Evolutionary conservation across 1,140 invertebrate genomes (phyloP), one percentile per base, ranked within the genome.

Genomic region (Limonius californicus): DNA sequence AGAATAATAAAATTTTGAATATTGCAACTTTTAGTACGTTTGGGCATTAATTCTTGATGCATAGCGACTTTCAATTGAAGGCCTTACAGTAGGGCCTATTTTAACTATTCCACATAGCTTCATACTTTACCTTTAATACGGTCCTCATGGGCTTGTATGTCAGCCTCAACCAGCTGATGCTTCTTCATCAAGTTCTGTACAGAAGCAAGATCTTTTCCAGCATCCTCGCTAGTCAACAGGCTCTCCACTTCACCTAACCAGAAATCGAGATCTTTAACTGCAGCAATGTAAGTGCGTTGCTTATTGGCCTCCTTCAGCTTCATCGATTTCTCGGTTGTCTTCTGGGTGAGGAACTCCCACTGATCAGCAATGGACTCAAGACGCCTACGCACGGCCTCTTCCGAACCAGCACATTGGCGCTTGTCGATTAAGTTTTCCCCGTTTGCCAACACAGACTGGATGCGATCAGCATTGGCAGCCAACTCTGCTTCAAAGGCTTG

Each of bases 161-260:
- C 97, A 39, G 96, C 95, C 76, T 99, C 96, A 12, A 99, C 91
- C 20, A 99, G 82, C 75, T 98, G 95, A 78, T 99, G 97, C 76
- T 99, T 99, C 83, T 99, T 99, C 83, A 97, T 92, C 32, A 99
- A 80, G 80, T 99, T 98, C 80, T 99, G 96, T n/a, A 99, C 97
- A 0, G 95, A 97, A 0, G 95, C 93, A 54, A 99, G 81, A 82
- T 99, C 98, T 78, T 99, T 99, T 50, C 97, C 97, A 65, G 94
- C 92, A 81, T 99, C 97, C 76, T 99, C 97, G 45, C 92, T 94
- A 23, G 94, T 96, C 65, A 99, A 78, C 42, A 99, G 83, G 79
- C 94, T 96, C 76, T 99, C 97, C 47, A 98, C 94, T 85, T 99
- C 97, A 65, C 95, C 97, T 21, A 99, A 86, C 98, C 98, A 99